Evolutionary conservation across 2,113 vertebrate genomes (phyloP).

Genomic region (Setophaga coronata): DNA sequence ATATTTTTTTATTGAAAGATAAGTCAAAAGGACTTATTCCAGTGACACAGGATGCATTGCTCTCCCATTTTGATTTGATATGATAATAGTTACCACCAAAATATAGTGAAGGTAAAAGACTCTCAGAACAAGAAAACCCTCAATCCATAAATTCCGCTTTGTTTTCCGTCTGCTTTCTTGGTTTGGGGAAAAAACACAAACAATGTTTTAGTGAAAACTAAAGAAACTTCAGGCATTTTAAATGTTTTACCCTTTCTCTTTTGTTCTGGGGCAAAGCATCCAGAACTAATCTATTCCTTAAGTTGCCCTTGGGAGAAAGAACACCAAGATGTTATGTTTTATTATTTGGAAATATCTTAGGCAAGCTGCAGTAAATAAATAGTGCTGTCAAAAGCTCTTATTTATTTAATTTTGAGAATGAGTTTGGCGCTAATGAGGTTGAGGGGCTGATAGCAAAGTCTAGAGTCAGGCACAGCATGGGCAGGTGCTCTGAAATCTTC

Average conservation of each 20-base stretch:
- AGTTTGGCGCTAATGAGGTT: slow-evolving; percentile 48
- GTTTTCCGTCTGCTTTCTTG: not conserved
- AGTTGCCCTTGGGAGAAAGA: not conserved
- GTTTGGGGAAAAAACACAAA: not conserved
- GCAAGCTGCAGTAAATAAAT: not conserved
- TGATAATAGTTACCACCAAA: not conserved
- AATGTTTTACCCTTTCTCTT: not conserved
- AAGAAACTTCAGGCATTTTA: not conserved
- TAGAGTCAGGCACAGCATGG: slow-evolving; percentile 34
- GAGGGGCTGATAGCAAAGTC: not conserved
- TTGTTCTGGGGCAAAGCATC: not conserved
- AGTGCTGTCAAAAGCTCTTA: not conserved
- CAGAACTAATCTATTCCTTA: not conserved
- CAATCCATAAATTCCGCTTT: not conserved
- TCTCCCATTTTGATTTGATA: slow-evolving; percentile 27
- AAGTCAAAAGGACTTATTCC: slow-evolving; percentile 27
- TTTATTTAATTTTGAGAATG: slow-evolving; percentile 27
- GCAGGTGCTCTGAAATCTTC: slow-evolving; percentile 50
- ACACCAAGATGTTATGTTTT: not conserved
- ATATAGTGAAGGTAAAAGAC: not conserved
- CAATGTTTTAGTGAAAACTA: not conserved
- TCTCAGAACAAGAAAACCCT: not conserved
- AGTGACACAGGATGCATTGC: not conserved
- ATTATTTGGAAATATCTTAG: not conserved
- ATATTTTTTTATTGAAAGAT: slow-evolving; percentile 6